These are phyloP conservation scores for Etia nguti DNA, from an alignment of 2,113 vertebrate species.

Conservation along the genomic window DNA sequence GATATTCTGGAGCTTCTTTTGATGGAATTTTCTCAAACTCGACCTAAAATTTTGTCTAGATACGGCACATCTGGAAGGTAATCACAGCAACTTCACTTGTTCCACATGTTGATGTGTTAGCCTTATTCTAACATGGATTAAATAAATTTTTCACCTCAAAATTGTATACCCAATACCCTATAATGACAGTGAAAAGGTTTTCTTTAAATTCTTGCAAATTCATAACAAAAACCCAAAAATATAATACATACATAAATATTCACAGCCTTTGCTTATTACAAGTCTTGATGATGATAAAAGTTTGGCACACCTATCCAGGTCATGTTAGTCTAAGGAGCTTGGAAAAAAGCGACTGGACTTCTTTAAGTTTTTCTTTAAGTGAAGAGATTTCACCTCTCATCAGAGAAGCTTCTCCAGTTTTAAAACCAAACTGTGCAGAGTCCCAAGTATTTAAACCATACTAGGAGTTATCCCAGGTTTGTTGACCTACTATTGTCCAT, in stretches of 20 bases:
- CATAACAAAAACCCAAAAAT: neutral
- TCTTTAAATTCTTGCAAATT: neutral
- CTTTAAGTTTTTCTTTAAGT: neutral
- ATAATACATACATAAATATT: neutral
- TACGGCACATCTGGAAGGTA: neutral
- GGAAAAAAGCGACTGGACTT: neutral
- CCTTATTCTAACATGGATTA: neutral
- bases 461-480: neutral
- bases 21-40: neutral
- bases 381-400: neutral
- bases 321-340: too few species aligned
- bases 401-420: neutral
- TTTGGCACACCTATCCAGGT: neutral
- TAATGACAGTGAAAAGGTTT: neutral
- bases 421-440: neutral
- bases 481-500: neutral
- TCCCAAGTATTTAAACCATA: neutral
- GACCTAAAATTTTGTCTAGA: neutral
- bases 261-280: neutral
- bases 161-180: neutral
- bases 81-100: neutral
- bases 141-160: neutral
- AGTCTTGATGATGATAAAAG: neutral
- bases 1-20: neutral
- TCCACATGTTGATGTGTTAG: neutral